phyloP scores from a whole-genome alignment of 2,888 invertebrate species.

The Epirrita christyi region DNA sequence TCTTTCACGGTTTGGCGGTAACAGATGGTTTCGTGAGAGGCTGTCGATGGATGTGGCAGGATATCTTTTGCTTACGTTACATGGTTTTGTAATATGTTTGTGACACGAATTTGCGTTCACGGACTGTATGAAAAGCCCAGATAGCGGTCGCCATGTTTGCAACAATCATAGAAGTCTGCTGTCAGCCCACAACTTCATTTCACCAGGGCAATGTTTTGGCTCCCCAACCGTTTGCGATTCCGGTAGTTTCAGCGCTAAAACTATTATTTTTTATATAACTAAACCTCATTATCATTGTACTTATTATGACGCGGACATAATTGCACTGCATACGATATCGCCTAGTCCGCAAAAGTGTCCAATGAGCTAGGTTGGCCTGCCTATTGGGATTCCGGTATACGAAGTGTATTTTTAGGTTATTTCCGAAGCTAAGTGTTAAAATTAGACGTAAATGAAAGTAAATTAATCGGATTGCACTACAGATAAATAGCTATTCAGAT shows the following conservation, averaged over 20 bases:
- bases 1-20: slow-evolving; percentile 53
- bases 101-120: slow-evolving; percentile 80
- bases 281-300: slow-evolving; percentile 47
- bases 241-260: slow-evolving; percentile 54
- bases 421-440: slow-evolving; percentile 44
- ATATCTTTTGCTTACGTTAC: slow-evolving; percentile 83
- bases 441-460: slow-evolving; percentile 48
- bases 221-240: slow-evolving; percentile 49
- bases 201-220: slow-evolving; percentile 71
- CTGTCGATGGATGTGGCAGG: slow-evolving; percentile 64
- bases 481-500: slow-evolving; percentile 34
- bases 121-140: slow-evolving; percentile 79
- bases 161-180: slow-evolving; percentile 79
- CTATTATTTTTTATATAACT: slow-evolving; percentile 47
- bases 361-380: slow-evolving; percentile 80
- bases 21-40: slow-evolving; percentile 57
- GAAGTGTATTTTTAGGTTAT: slow-evolving; percentile 67
- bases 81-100: slow-evolving; percentile 80
- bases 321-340: slow-evolving; percentile 56
- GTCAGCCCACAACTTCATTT: slow-evolving; percentile 72
- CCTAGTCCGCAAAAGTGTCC: slow-evolving; percentile 68
- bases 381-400: slow-evolving; percentile 63
- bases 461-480: slow-evolving; percentile 27
- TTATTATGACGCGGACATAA: slow-evolving; percentile 57
- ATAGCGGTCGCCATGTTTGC: slow-evolving; percentile 85